Conservation (phyloP, 2,888 invertebrate species). For the Dione juno region DNA sequence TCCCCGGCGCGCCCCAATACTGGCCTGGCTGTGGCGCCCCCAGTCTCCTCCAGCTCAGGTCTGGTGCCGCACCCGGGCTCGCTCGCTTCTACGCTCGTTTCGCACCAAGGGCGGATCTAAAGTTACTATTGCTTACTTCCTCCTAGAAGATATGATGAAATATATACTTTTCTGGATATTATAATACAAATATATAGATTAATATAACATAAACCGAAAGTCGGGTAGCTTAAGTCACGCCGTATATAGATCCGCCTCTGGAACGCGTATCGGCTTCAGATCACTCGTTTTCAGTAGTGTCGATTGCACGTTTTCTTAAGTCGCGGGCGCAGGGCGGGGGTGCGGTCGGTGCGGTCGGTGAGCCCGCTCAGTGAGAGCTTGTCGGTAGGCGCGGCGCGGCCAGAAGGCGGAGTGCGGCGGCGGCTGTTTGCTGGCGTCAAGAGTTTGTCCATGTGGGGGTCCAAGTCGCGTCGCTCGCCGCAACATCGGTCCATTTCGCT, state of each 20-base stretch:
- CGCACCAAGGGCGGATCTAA: constrained; percentile 66
- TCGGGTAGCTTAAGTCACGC: constrained; percentile 26
- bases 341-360: constrained; percentile 65
- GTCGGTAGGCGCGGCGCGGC: constrained; percentile 80
- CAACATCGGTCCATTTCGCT: constrained; percentile 93
- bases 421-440: constrained; percentile 92
- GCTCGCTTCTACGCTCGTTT: constrained; percentile 72
- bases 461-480: constrained; percentile 86
- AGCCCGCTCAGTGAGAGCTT: constrained; percentile 56
- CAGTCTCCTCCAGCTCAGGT: constrained; percentile 89
- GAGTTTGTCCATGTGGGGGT: constrained; percentile 89
- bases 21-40: constrained; percentile 86
- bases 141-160: neutral
- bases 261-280: constrained; percentile 69
- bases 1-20: constrained; percentile 76
- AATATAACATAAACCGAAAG: neutral
- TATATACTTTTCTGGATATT: neutral
- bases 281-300: constrained; percentile 81
- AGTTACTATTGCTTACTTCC: constrained; percentile 13
- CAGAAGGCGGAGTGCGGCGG: constrained; percentile 87
- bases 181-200: neutral
- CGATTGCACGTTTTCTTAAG: constrained; percentile 77
- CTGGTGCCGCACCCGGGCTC: constrained; percentile 75
- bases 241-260: constrained; percentile 50
- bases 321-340: constrained; percentile 75